phyloP scores from a whole-genome alignment of 2,888 invertebrate species.

The Alsophila aescularia region DNA sequence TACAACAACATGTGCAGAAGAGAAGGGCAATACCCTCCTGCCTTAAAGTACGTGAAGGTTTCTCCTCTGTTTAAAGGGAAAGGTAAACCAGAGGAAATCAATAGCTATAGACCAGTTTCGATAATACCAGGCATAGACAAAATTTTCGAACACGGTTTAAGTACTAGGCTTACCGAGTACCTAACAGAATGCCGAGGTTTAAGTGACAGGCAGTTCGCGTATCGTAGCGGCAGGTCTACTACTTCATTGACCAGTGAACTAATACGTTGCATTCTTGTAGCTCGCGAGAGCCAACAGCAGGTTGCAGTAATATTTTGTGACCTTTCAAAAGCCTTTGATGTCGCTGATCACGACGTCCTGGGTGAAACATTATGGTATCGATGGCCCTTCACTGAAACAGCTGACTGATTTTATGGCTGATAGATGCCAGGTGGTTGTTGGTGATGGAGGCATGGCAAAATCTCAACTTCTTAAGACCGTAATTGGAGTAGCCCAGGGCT shows the following conservation, averaged over 20 bases:
- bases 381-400: not conserved
- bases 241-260: not conserved
- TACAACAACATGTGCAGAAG: too few species aligned
- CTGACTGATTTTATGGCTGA: not conserved
- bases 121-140: not conserved
- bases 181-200: not conserved
- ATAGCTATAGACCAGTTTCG: conserved; percentile 2
- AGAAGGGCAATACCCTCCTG: too few species aligned
- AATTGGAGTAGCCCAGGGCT: too few species aligned
- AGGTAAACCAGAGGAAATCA: not conserved
- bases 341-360: too few species aligned
- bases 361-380: not conserved
- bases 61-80: too few species aligned
- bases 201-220: not conserved
- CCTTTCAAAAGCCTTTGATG: too few species aligned
- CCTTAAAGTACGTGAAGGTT: too few species aligned
- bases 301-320: too few species aligned
- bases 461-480: too few species aligned
- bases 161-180: not conserved
- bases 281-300: not conserved
- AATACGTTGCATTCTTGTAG: not conserved
- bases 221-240: not conserved
- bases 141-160: not conserved
- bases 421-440: not conserved
- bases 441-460: not conserved